Evolutionary conservation across 2,888 invertebrate species (phyloP), one percentile per base, ranked within the genome.

Genomic region (Hypsopygia costalis): DNA sequence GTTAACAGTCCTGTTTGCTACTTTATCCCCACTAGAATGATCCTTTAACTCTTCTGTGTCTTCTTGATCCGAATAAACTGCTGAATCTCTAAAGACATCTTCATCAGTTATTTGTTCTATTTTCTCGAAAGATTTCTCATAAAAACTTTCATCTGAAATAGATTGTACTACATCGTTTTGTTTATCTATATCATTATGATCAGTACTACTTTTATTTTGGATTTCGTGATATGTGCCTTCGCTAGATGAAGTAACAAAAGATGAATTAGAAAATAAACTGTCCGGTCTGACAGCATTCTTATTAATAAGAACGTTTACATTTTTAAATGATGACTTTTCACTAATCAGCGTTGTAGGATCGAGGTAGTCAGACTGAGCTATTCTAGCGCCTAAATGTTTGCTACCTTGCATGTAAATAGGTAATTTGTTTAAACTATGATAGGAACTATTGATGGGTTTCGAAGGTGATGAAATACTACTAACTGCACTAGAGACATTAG

Each of bases 331-430:
- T 3, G 89, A 81, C 54, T 75, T 82, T 43, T 86, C 83, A 29
- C 51, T 73, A 30, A 91, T 91, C 11, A 95, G 81, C 10, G 93
- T 92, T 36, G 92, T 91, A 0, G 96, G 96, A 69, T 96, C 95
- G 0, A 94, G 95, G 59, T 97, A 97, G 67, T 97, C 96, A 0
- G 95, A 93, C 54, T 95, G 93, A 0, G 97, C 97, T 68, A 97
- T 95, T 49, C 97, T 92, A 29, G 96, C 97, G 0, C 97, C 97
- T 52, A 96, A 91, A 44, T 93, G 91, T 51, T 94, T 94, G 53
- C 96, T 95, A 7, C 95, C 95, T 75, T 94, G 95, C 65, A 93
- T 93, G 62, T 94, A 94, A 44, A 92, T 85, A 9, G 91, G 90
- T 12, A 90, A 61, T 63, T 90, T 90, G 41, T 87, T 85, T 11